A percentile compares a stretch with the other conserved stretches of the same genome.
These are phyloP conservation scores for Chrysogorgia sp. DNA, from an alignment of 92 coral and sea anemone species.

Conservation along the genomic window DNA sequence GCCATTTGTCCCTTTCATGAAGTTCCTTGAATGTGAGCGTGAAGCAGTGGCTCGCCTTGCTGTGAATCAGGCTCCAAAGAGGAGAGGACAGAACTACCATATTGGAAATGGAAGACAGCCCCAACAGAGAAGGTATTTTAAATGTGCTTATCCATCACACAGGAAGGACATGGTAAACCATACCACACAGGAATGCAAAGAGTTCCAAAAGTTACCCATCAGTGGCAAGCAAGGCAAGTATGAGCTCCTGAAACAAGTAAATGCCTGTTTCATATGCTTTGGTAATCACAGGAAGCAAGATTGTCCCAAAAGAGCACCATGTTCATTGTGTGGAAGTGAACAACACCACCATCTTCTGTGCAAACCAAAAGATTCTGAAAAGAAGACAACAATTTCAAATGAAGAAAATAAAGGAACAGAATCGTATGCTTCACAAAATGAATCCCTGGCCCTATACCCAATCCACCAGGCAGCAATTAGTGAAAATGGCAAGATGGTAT, in stretches of 20 bases:
- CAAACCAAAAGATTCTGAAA: slow-evolving; percentile 29
- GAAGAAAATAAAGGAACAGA: slow-evolving; percentile 38
- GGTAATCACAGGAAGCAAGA: slow-evolving; percentile 58
- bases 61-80: slow-evolving; percentile 53
- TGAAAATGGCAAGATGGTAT: slow-evolving; percentile 57
- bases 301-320: slow-evolving; percentile 59
- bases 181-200: slow-evolving; percentile 62
- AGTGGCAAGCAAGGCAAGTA: slow-evolving; percentile 57
- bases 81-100: slow-evolving; percentile 21
- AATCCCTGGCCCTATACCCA: slow-evolving; percentile 65
- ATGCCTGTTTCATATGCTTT: slow-evolving; percentile 66
- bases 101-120: slow-evolving; percentile 42
- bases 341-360: slow-evolving; percentile 62
- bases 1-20: slow-evolving; percentile 62
- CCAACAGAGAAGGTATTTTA: slow-evolving; percentile 43
- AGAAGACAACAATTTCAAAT: slow-evolving; percentile 10
- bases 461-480: slow-evolving; percentile 66
- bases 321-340: slow-evolving; percentile 61
- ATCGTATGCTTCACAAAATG: slow-evolving; percentile 41
- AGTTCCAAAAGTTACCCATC: slow-evolving; percentile 63
- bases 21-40: slow-evolving; percentile 62
- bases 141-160: slow-evolving; percentile 61
- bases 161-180: slow-evolving; percentile 64
- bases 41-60: slow-evolving; percentile 64
- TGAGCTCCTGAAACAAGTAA: slow-evolving; percentile 65